Conservation (phyloP, 2,888 invertebrate species). For the Dicycla oo region DNA sequence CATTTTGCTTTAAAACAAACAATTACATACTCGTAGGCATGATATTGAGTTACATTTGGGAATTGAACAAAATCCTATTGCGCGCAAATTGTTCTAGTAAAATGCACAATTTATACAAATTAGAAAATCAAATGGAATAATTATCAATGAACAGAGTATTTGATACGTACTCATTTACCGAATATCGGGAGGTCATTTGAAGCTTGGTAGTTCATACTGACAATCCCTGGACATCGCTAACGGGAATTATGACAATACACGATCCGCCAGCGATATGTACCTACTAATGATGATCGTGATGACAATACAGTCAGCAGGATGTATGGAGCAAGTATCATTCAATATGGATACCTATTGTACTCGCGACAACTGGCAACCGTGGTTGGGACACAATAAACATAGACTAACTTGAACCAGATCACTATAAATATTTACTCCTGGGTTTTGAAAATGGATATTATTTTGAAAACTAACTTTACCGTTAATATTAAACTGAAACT, state of each 20-base stretch:
- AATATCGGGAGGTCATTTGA: conserved; percentile 8
- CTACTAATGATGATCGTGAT: conserved; percentile 3
- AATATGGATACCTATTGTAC: conserved; percentile 24
- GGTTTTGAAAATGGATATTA: conserved; percentile 23
- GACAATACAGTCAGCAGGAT: conserved; percentile 23
- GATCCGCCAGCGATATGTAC: conserved; percentile 12
- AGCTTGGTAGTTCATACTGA: not conserved
- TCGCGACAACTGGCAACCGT: not conserved
- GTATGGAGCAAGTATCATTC: conserved; percentile 5
- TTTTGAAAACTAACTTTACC: conserved; percentile 2
- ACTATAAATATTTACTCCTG: conserved; percentile 11
- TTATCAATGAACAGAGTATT: conserved; percentile 6
- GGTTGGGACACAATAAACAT: conserved; percentile 1
- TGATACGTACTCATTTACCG: not conserved
- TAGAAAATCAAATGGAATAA: conserved; percentile 5
- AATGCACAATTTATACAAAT: not conserved
- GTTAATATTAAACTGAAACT: conserved; percentile 8
- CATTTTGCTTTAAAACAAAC: conserved; percentile 4
- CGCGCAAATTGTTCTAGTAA: conserved; percentile 11
- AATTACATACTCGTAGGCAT: conserved; percentile 6
- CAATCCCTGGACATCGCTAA: conserved; percentile 10
- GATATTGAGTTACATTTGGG: conserved; percentile 25
- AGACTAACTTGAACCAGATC: conserved; percentile 10
- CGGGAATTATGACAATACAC: conserved; percentile 23
- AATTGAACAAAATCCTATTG: conserved; percentile 14